A percentile compares a stretch with the other conserved stretches of the same genome.
These are phyloP conservation scores for Cloeon dipterum DNA, from an alignment of 2,888 invertebrate species.

Conservation along the genomic window DNA sequence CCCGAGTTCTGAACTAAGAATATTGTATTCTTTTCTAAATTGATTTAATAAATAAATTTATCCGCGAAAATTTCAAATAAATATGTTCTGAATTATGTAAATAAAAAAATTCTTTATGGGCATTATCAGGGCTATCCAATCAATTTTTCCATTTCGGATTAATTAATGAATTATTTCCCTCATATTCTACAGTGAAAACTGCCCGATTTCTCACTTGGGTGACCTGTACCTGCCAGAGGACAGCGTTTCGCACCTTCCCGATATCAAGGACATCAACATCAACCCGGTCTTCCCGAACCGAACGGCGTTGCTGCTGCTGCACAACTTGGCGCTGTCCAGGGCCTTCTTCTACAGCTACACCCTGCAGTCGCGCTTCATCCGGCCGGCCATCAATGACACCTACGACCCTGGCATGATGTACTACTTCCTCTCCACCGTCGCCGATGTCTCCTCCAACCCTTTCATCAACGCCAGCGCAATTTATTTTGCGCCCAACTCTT, in stretches of 20 bases:
- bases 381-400: constrained; percentile 75
- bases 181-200: constrained; percentile 40
- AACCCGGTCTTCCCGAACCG: constrained; percentile 89
- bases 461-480: constrained; percentile 81
- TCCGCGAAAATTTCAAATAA: no score
- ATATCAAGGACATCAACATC: constrained; percentile 81
- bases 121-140: no score
- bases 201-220: constrained; percentile 62
- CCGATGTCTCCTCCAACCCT: constrained; percentile 83
- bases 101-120: no score
- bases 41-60: no score
- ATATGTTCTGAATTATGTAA: no score
- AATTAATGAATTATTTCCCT: no score
- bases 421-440: constrained; percentile 80
- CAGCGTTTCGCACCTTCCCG: constrained; percentile 73
- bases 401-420: constrained; percentile 98
- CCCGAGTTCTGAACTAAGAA: no score
- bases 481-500: constrained; percentile 83
- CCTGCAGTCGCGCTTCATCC: constrained; percentile 68
- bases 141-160: no score
- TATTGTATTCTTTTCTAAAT: no score
- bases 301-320: constrained; percentile 75
- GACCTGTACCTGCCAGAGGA: constrained; percentile 67
- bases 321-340: constrained; percentile 88
- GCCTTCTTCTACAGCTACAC: constrained; percentile 94